A percentile compares a stretch with the other conserved stretches of the same genome.
phyloP scores from a whole-genome alignment of 2,888 invertebrate genomes.

The Oscheius onirici region DNA sequence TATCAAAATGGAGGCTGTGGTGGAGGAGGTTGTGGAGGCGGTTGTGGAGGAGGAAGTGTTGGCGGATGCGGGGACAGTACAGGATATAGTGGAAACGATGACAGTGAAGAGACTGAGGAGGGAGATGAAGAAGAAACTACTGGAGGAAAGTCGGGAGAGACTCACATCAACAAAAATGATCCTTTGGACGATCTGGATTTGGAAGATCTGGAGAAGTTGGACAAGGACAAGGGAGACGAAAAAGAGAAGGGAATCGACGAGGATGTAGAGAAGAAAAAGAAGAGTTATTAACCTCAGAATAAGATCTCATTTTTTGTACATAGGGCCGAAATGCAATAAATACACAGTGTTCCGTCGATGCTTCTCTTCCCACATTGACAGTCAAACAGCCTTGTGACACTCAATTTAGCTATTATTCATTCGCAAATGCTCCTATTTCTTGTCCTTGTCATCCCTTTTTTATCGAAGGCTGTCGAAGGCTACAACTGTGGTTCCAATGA shows the following conservation, averaged over 20 bases:
- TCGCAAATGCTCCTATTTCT: too few relatives aligned
- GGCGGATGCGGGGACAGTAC: constrained; percentile 35
- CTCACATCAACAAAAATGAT: constrained; percentile 31
- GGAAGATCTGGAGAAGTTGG: constrained; percentile 52
- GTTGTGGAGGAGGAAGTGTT: constrained; percentile 34
- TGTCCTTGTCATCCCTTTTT: too few relatives aligned
- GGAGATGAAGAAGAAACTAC: constrained; percentile 37
- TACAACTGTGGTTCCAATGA: too few relatives aligned
- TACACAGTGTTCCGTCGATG: too few relatives aligned
- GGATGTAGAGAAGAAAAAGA: constrained; percentile 6
- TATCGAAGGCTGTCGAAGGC: too few relatives aligned
- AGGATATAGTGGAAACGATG: constrained; percentile 27
- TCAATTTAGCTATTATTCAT: too few relatives aligned
- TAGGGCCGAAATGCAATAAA: too few relatives aligned
- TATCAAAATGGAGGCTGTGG: background rate
- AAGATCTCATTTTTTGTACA: background rate
- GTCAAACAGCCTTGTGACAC: too few relatives aligned
- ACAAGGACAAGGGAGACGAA: constrained; percentile 33
- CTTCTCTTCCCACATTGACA: too few relatives aligned
- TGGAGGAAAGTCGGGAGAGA: constrained; percentile 32
- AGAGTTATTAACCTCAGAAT: constrained; percentile 1
- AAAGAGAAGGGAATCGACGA: background rate
- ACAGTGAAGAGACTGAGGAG: constrained; percentile 31
- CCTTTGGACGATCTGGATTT: constrained; percentile 51
- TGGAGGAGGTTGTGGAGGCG: constrained; percentile 25